Conservation (phyloP, 2,888 invertebrate species). For the Scaeva pyrastri region DNA sequence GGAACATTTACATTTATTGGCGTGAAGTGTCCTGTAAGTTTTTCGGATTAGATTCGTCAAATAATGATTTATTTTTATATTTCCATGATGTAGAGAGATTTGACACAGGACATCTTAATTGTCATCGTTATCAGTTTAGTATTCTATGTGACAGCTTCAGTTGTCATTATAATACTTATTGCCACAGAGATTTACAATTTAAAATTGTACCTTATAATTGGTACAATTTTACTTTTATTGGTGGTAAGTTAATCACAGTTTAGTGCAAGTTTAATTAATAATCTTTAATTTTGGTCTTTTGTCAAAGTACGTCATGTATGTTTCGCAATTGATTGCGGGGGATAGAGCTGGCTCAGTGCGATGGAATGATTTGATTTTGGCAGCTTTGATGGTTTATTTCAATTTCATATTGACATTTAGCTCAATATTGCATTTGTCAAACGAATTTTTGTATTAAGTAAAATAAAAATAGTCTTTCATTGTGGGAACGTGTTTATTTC, state of each 20-base stretch:
- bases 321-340: constrained; percentile 49
- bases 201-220: neutral
- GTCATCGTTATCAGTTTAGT: neutral
- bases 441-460: neutral
- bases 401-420: constrained; percentile 23
- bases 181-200: neutral
- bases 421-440: constrained; percentile 3
- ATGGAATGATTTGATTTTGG: constrained; percentile 56
- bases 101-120: neutral
- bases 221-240: neutral
- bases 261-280: too few species aligned
- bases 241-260: neutral
- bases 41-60: too few species aligned
- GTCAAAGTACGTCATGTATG: constrained; percentile 45
- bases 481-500: too few species aligned
- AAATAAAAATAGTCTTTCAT: neutral
- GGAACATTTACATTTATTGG: constrained; percentile 14
- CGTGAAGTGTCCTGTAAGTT: constrained; percentile 15
- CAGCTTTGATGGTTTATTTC: constrained; percentile 50
- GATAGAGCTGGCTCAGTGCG: constrained; percentile 13
- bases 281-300: neutral
- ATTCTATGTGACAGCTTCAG: neutral
- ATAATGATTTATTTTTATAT: neutral
- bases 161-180: neutral
- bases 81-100: neutral